Evolutionary conservation across 2,888 invertebrate species (phyloP).

Genomic region (Eubasilissa splendida): DNA sequence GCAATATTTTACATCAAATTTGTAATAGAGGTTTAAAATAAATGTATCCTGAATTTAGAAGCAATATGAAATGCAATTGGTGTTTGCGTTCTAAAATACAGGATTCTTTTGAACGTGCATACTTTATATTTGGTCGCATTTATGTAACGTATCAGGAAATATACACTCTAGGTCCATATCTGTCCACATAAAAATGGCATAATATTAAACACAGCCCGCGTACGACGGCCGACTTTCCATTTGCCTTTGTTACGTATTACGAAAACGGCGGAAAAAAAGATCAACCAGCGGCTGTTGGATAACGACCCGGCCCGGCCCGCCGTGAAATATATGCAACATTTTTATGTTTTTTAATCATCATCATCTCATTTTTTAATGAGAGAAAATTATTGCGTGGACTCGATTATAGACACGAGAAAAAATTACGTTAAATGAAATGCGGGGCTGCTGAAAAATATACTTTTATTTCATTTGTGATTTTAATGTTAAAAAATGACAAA

Average conservation of each 20-base stretch:
- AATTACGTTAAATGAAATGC: background rate
- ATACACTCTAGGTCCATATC: background rate
- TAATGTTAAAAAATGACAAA: too few relatives aligned
- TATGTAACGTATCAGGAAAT: background rate
- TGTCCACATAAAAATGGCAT: conserved; percentile 15
- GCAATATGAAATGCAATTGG: too few relatives aligned
- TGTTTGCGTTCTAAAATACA: too few relatives aligned
- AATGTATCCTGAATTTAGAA: too few relatives aligned
- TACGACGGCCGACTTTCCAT: conserved; percentile 20
- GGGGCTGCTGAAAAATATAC: too few relatives aligned
- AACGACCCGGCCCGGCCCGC: background rate
- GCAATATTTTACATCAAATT: too few relatives aligned
- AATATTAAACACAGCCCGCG: background rate
- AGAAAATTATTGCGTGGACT: conserved; percentile 1
- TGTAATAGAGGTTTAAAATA: too few relatives aligned
- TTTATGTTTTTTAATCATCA: too few relatives aligned
- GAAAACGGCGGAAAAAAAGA: conserved; percentile 15
- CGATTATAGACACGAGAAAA: background rate
- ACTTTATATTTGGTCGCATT: too few relatives aligned
- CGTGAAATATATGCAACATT: background rate
- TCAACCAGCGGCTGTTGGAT: conserved; percentile 2
- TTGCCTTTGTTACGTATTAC: conserved; percentile 17
- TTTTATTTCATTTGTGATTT: too few relatives aligned
- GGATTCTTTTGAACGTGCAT: too few relatives aligned
- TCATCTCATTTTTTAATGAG: too few relatives aligned